Base-by-base conservation (phyloP, 30 jellyfish, hydroid and myxozoan genomes). In the Aurelia sp. region DNA sequence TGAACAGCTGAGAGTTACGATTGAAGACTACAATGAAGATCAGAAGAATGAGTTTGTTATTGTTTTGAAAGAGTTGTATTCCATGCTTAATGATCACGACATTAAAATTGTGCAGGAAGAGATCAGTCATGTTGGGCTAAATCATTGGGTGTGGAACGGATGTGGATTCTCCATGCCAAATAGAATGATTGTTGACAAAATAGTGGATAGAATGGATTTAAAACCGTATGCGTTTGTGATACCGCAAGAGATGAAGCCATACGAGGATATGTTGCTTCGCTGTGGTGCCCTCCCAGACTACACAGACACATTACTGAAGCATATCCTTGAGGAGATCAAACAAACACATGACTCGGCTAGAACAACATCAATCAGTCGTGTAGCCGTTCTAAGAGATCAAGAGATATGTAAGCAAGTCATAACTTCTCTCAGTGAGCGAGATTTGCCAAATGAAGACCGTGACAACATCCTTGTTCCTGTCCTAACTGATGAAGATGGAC, bases 71-170 rank as follows among this genome's bases (percentile, higher is more conserved):
- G 58, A 71, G 4, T n/a, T 83, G 55, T 8, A 10, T 44, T 44
- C 55, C 55, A 44, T 44, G 55, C 15, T 8, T 8, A 10, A 44
- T 44, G 13, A 44, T 44, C 55, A 44, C 55, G 55, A 44, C 55
- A 16, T 44, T 44, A 16, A 44, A 44, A 13, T 16, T 44, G 55
- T 44, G 13, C 55, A 44, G 55, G 15, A 44, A 2, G 55, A 44
- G 55, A 44, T 44, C 55, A 44, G 55, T 1, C 55, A 44, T 44
- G 0, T 44, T 44, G 55, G 55, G 16, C 18, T 22, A n/a, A 37
- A 17, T 5, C 30, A 40, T 3, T 83, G 92, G 92, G 80, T 71
- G 6, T 73, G 86, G 92, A 51, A 65, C 47, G 92, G 85, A 33
- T 13, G 16, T 17, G 86, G 86, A 18, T 83, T 83, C 33, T 37